phyloP scores from a whole-genome alignment of 2,888 invertebrate genomes.

The Chironomus riparius region DNA sequence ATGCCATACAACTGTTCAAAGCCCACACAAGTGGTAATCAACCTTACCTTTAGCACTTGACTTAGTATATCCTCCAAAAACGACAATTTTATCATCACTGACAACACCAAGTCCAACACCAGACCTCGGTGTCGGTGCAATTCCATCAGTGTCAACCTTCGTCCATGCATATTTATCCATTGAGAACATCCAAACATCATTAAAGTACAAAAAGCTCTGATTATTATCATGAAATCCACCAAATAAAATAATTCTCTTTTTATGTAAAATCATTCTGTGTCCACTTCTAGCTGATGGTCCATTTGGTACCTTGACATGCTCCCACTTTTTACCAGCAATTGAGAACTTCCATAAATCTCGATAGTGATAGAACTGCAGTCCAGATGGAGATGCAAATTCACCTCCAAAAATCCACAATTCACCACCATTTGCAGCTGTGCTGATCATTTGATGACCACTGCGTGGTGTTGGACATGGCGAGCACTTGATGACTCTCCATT shows the following conservation, averaged over 20 bases:
- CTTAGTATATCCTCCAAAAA: constrained; percentile 73
- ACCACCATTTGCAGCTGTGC: constrained; percentile 50
- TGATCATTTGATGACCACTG: constrained; percentile 67
- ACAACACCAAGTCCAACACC: constrained; percentile 52
- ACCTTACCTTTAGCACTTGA: constrained; percentile 49
- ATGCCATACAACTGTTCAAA: too few species aligned
- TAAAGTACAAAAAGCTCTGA: constrained; percentile 77
- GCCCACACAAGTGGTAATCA: too few species aligned
- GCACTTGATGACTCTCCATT: constrained; percentile 71
- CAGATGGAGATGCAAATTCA: constrained; percentile 82
- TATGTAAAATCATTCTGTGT: constrained; percentile 75
- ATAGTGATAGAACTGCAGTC: constrained; percentile 89
- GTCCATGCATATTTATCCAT: constrained; percentile 70
- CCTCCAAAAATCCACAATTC: constrained; percentile 52
- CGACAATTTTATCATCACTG: constrained; percentile 53
- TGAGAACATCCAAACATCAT: constrained; percentile 76
- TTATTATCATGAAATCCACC: constrained; percentile 90
- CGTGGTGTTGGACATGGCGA: constrained; percentile 82
- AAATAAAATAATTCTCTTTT: constrained; percentile 73
- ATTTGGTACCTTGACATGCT: constrained; percentile 62
- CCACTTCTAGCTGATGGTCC: constrained; percentile 81
- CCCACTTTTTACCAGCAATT: constrained; percentile 68
- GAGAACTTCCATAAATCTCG: constrained; percentile 84
- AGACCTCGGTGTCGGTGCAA: constrained; percentile 65
- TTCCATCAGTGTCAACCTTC: constrained; percentile 55